Conservation (phyloP, 2,113 vertebrate species). For the Notothenia coriiceps region DNA sequence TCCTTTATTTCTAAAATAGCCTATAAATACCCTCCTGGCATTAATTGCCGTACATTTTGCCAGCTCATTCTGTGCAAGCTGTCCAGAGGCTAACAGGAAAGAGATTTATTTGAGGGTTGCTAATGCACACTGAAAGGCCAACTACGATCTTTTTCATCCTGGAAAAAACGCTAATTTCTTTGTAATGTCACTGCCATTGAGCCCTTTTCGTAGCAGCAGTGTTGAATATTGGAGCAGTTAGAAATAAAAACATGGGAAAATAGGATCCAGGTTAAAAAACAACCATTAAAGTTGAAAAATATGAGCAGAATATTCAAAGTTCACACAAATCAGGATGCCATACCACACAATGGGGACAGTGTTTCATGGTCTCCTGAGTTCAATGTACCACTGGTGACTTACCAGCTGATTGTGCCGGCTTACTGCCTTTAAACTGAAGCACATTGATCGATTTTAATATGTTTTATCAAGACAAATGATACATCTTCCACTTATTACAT, state of each 20-base stretch:
- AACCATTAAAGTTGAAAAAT: neutral
- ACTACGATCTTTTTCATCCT: no score
- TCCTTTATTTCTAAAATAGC: neutral
- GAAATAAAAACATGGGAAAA: no score
- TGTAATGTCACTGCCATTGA: no score
- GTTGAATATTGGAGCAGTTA: no score
- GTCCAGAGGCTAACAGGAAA: neutral
- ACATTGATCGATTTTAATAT: slow-evolving; percentile 9
- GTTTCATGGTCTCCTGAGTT: neutral
- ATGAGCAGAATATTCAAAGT: slow-evolving; percentile 29
- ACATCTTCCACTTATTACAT: slow-evolving; percentile 23
- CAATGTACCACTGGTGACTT: neutral
- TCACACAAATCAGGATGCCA: neutral
- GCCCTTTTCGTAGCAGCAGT: no score
- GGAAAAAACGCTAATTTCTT: no score
- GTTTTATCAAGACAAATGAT: slow-evolving; percentile 33
- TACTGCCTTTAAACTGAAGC: neutral
- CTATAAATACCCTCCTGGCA: neutral
- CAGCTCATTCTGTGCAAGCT: neutral
- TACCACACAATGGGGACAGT: neutral
- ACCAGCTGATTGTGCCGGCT: slow-evolving; percentile 10
- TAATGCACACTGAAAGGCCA: neutral
- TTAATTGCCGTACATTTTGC: slow-evolving; percentile 6
- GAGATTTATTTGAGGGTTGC: slow-evolving; percentile 7
- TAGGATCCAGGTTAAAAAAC: no score